A percentile compares a stretch with the other conserved stretches of the same genome.
Conservation (phyloP, 2,113 vertebrate species). For the Pimephales promelas region DNA sequence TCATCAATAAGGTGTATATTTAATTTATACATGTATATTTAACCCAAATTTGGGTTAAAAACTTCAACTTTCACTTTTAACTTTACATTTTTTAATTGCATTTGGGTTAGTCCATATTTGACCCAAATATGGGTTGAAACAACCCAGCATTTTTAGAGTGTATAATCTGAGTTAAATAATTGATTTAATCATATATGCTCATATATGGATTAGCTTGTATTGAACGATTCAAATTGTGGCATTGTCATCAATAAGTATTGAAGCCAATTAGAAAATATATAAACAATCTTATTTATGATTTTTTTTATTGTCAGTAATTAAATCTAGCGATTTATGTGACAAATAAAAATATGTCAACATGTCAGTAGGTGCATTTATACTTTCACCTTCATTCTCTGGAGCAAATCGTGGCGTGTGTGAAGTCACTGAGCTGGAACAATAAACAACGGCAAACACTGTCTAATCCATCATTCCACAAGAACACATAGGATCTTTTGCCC, state of each 20-base stretch:
- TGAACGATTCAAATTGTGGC: background rate
- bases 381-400: slow-evolving; percentile 14
- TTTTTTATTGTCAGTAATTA: background rate
- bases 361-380: background rate
- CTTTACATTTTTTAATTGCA: too few relatives aligned
- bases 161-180: too few relatives aligned
- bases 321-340: background rate
- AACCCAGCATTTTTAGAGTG: too few relatives aligned
- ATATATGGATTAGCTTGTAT: background rate
- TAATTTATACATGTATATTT: too few relatives aligned
- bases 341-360: background rate
- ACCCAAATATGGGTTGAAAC: too few relatives aligned
- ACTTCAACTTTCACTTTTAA: too few relatives aligned
- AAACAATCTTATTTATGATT: background rate
- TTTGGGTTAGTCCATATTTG: too few relatives aligned
- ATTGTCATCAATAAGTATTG: background rate
- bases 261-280: background rate
- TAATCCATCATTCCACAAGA: slow-evolving; percentile 60
- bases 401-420: slow-evolving; percentile 31
- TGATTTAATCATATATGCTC: background rate
- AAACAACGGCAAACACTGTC: slow-evolving; percentile 48
- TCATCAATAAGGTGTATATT: too few relatives aligned
- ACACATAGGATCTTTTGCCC: slow-evolving; percentile 44
- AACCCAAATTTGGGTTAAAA: too few relatives aligned
- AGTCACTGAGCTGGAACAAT: slow-evolving; percentile 50